Percentiles rank a stretch among this genome's conserved stretches.
Conservation (phyloP, 2,888 invertebrate genomes). For the Noctua janthina region DNA sequence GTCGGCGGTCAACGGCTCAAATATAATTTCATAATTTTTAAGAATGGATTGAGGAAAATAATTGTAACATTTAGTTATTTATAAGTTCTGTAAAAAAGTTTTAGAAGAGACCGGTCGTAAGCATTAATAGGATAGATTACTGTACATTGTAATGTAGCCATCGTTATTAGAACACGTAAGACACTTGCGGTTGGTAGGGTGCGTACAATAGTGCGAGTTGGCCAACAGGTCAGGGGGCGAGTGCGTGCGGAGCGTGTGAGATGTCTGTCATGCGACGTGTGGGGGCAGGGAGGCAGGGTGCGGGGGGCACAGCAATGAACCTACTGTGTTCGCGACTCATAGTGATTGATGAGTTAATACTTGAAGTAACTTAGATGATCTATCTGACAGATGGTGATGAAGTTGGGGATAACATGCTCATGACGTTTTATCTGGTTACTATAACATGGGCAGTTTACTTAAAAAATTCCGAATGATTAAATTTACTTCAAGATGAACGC, state of each 20-base stretch:
- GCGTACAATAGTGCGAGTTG: background rate
- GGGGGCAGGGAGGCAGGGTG: background rate
- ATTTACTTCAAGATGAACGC: background rate
- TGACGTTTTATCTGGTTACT: background rate
- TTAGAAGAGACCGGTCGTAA: background rate
- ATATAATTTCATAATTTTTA: background rate
- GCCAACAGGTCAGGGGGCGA: constrained; percentile 32
- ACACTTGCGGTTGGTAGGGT: too few species aligned
- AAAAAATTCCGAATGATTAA: background rate
- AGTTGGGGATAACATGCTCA: background rate
- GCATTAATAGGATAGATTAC: background rate
- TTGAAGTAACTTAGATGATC: background rate
- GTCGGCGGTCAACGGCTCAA: background rate
- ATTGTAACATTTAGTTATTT: too few species aligned
- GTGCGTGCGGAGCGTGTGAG: constrained; percentile 10
- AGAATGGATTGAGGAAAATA: background rate
- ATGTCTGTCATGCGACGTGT: background rate
- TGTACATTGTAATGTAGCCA: background rate
- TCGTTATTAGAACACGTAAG: constrained; percentile 3
- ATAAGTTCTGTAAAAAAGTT: background rate
- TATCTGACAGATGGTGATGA: background rate
- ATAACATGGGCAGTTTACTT: background rate
- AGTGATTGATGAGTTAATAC: background rate
- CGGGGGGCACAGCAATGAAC: background rate
- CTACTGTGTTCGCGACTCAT: background rate